Evolutionary conservation across 2,113 vertebrate genomes (phyloP), one percentile per base, ranked within the genome.

Genomic region (Candoia aspera): DNA sequence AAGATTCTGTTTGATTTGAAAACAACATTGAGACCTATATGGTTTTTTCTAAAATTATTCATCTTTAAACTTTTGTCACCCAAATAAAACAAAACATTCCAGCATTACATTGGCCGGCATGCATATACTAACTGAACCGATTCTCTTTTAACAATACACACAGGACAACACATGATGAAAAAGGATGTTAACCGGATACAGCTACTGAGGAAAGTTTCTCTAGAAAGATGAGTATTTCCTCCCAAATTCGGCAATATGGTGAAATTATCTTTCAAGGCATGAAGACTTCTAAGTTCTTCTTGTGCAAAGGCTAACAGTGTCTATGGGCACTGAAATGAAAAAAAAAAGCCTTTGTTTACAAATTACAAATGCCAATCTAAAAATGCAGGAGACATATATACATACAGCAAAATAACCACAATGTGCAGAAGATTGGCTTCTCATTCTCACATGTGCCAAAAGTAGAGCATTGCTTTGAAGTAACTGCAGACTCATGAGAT

Each of bases 271-370:
- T 87, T 95, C 96, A 94, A 93, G 93, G 92, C 93, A 62, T 73
- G 91, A 89, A 85, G 95, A 94, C 86, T 91, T 92, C 64, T 90
- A 94, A 88, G 87, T 92, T 94, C 95, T 95, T 96, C 95, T 91
- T 89, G 21, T 87, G 93, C 92, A 95, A 96, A 96, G 95, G 94
- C 94, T 96, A 94, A 94, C 88, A 94, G 57, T 86, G 21, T 96
- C 94, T 96, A 96, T 94, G 60, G 57, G 95, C 95, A 95, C 96
- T 95, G 97, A 96, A 97, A 97, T 64, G 94, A 96, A 96, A 95
- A 92, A 95, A 95, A 95, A 95, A 57, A 33, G 0, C 6, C 96
- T 97, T 94, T 95, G 96, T 94, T 95, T 94, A 90, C 94, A 53
- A 85, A 64, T 91, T 23, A 58, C 23, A 53, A 92, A 92, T 37